Percentiles rank a stretch among this genome's conserved stretches.
Conservation (phyloP, 2,113 vertebrate genomes). For the Nyctereutes procyonoides region DNA sequence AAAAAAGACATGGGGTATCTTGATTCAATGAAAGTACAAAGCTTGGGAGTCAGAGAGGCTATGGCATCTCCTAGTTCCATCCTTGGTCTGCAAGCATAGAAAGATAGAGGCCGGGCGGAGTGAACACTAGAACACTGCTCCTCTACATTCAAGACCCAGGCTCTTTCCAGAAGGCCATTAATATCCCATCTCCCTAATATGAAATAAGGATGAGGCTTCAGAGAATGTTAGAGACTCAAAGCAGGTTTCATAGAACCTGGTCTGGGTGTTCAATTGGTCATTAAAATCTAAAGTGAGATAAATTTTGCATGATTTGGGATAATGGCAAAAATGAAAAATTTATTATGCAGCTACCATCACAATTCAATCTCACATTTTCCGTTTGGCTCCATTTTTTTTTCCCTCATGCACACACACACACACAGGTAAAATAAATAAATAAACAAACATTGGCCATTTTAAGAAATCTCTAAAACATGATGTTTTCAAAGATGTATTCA, state of each 20-base stretch:
- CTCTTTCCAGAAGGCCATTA: background rate
- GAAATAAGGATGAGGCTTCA: background rate
- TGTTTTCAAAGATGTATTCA: conserved; percentile 63
- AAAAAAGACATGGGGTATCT: background rate
- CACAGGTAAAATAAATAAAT: conserved; percentile 28
- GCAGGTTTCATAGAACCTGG: background rate
- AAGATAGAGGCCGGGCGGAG: fast-evolving
- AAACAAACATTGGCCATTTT: conserved; percentile 34
- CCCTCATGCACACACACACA: background rate
- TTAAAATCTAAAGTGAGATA: background rate
- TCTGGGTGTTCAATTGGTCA: background rate
- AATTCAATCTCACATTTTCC: background rate
- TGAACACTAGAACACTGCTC: background rate
- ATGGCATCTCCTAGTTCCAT: background rate
- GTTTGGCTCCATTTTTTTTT: background rate
- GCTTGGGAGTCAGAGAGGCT: background rate
- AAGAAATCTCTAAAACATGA: conserved; percentile 42
- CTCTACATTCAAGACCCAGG: background rate
- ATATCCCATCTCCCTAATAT: background rate
- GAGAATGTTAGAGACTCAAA: background rate
- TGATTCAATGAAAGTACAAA: background rate
- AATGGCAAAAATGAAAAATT: background rate
- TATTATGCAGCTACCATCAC: background rate
- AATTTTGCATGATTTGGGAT: background rate
- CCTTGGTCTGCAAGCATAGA: background rate